Evolutionary conservation across 2,888 invertebrate species (phyloP), one percentile per base, ranked within the genome.

Genomic region (Aethes cnicana): DNA sequence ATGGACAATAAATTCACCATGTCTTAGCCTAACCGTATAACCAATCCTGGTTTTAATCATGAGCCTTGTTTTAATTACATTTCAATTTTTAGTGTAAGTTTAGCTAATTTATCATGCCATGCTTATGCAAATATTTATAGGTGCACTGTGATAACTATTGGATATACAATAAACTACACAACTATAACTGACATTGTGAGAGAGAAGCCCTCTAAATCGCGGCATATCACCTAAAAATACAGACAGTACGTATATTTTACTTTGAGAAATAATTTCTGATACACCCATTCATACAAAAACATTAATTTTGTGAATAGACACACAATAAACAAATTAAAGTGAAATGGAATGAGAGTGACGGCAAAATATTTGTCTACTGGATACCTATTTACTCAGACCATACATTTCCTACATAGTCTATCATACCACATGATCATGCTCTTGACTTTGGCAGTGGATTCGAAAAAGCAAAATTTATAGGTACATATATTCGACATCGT

Each of bases 361-460:
- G 37, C 14, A 18, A 52, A 32, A 5, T 14, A 50, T 43, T 37
- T 23, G 11, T 44, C 30, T 44, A 35, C 49, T 36, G 23, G 30
- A 21, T 28, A 16, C 35, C 30, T 37, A 53, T 50, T n/a, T n/a
- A n/a, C n/a, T 49, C 39, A 46, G 50, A 57, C 47, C 55, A 54
- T 55, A 53, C 67, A 70, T 65, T 70, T 69, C 68, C 66, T 68
- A 67, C 56, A 55, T 39, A 53, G 56, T 54, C 58, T 52, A 54
- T 44, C 50, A 47, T 47, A 56, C 47, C 56, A 47, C 58, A 63
- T 56, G 55, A 59, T 58, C 54, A 57, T 52, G 54, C 21, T 57
- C 58, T 60, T 57, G 57, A 53, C 47, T 58, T 62, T 72, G 77
- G 77, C 76, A 78, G 77, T 81, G 71, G 72, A 75, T 68, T 71